A percentile compares a stretch with the other conserved stretches of the same genome.
Evolutionary conservation across 1,140 invertebrate genomes (phyloP).

Genomic region (Geopemphigus sp.): DNA sequence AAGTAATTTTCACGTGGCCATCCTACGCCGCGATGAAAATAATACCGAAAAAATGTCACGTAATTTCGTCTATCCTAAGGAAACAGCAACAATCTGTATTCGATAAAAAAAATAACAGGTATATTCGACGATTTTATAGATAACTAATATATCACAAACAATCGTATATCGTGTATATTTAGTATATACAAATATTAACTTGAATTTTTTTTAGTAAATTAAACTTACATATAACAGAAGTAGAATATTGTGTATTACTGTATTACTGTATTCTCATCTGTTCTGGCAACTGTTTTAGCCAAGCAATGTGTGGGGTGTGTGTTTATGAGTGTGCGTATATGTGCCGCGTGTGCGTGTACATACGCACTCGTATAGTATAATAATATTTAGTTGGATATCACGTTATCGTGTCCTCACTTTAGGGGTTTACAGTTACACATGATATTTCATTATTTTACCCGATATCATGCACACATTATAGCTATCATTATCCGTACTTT

Average conservation of each 20-base stretch:
- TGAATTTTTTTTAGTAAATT: no score
- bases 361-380: not conserved
- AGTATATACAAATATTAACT: no score
- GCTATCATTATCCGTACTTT: constrained; percentile 31
- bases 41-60: no score
- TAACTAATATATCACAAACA: no score
- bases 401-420: constrained; percentile 30
- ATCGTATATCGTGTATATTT: no score
- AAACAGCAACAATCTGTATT: no score
- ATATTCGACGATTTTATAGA: no score
- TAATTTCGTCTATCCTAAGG: no score
- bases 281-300: not conserved
- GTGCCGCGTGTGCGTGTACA: not conserved
- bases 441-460: constrained; percentile 49
- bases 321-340: not conserved
- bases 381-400: constrained; percentile 1
- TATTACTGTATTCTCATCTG: not conserved
- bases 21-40: no score
- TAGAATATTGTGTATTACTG: not conserved
- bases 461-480: constrained; percentile 40
- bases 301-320: not conserved
- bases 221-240: no score
- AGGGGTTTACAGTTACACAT: constrained; percentile 46
- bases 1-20: no score
- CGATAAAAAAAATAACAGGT: no score